phyloP scores from a whole-genome alignment of 2,888 invertebrate species.

The Heteromurus nitidus region DNA sequence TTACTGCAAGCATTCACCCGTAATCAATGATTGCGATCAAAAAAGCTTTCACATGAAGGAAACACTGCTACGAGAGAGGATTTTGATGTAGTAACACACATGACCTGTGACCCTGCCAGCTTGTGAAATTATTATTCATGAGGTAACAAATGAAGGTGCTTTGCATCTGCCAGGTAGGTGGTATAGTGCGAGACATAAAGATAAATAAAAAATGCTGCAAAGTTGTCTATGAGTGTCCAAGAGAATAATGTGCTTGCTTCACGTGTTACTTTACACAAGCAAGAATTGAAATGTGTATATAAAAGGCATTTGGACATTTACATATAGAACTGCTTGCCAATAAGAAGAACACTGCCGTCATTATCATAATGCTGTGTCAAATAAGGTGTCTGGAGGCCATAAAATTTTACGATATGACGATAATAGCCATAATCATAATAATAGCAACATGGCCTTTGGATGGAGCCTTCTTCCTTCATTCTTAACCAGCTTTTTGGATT shows the following conservation, averaged over 20 bases:
- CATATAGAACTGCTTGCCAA: conserved; percentile 38
- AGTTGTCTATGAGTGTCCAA: background rate
- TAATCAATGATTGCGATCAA: conserved; percentile 23
- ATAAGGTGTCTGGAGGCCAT: conserved; percentile 58
- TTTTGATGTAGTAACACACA: conserved; percentile 19
- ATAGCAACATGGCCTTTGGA: conserved; percentile 10
- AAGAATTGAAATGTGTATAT: background rate
- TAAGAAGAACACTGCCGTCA: conserved; percentile 40
- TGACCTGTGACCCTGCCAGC: conserved; percentile 39
- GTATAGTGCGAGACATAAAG: background rate
- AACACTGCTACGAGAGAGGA: too few species aligned
- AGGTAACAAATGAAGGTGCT: conserved; percentile 38
- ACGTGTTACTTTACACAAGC: background rate
- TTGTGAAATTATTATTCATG: conserved; percentile 58
- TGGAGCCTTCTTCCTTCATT: too few species aligned
- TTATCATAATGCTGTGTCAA: conserved; percentile 50
- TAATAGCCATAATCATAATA: conserved; percentile 47
- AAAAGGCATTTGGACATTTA: too few species aligned
- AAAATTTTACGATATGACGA: conserved; percentile 55
- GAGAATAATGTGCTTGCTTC: background rate
- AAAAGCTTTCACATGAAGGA: background rate
- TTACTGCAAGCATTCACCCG: background rate
- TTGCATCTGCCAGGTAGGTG: conserved; percentile 30
- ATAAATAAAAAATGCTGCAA: background rate
- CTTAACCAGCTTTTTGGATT: too few species aligned